Evolutionary conservation across 2,888 invertebrate genomes (phyloP).

Genomic region (Mesorhabditis belari): DNA sequence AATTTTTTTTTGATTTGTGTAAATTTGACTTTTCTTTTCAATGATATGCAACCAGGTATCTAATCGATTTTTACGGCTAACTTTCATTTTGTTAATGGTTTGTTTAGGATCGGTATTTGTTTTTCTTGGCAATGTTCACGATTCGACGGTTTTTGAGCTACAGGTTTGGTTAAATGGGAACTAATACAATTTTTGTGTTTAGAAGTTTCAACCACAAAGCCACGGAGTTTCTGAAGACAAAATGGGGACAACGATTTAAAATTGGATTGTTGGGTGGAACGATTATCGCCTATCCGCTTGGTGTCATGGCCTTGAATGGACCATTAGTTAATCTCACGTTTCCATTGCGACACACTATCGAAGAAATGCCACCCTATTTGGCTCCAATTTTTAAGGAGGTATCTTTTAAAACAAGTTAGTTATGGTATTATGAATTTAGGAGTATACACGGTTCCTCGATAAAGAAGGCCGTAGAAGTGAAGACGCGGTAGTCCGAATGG

Average conservation of each 20-base stretch:
- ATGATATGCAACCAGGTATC: too few species aligned
- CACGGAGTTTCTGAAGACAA: slow-evolving; percentile 11
- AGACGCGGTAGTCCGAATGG: slow-evolving; percentile 29
- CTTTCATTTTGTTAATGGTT: too few species aligned
- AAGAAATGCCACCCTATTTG: neutral
- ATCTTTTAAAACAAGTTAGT: slow-evolving; percentile 1
- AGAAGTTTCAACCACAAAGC: neutral
- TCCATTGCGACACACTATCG: slow-evolving; percentile 1
- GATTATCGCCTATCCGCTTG: slow-evolving; percentile 38
- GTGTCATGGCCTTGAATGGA: slow-evolving; percentile 35
- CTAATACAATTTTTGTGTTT: too few species aligned
- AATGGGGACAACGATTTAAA: slow-evolving; percentile 29
- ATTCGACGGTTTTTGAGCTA: too few species aligned
- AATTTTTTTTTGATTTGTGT: too few species aligned
- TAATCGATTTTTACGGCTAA: too few species aligned
- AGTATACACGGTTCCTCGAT: slow-evolving; percentile 33
- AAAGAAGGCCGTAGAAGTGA: slow-evolving; percentile 26
- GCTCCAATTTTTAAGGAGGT: neutral
- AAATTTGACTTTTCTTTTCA: too few species aligned
- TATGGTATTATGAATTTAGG: slow-evolving; percentile 8
- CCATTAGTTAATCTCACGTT: slow-evolving; percentile 23
- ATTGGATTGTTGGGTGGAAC: slow-evolving; percentile 42
- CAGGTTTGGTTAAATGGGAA: too few species aligned
- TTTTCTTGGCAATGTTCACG: too few species aligned
- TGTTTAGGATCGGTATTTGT: too few species aligned